Percentiles rank a stretch among this genome's conserved stretches.
These are phyloP conservation scores for Axea sp. DNA, from an alignment of 2,888 invertebrate genomes.

Conservation along the genomic window DNA sequence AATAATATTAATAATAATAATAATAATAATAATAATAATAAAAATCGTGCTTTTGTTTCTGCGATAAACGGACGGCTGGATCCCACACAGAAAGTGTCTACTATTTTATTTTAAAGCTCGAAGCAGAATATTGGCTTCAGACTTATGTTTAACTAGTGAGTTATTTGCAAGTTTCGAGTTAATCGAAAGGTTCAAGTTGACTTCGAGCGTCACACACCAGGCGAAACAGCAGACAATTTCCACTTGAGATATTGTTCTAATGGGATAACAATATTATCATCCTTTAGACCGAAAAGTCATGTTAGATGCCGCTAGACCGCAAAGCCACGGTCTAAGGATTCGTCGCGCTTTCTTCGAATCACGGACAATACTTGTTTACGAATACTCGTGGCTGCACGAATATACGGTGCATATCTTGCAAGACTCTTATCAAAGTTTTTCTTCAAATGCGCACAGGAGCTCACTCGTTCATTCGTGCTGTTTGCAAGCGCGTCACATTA, in stretches of 20 bases:
- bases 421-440: conserved; percentile 13
- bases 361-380: conserved; percentile 36
- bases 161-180: conserved; percentile 15
- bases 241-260: conserved; percentile 11
- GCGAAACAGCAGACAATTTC: conserved; percentile 8
- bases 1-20: no score
- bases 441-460: conserved; percentile 27
- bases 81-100: conserved; percentile 1
- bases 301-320: conserved; percentile 8
- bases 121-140: conserved; percentile 13
- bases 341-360: conserved; percentile 8
- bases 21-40: no score
- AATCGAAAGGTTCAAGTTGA: conserved; percentile 13
- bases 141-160: conserved; percentile 14
- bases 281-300: conserved; percentile 25
- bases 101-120: neutral
- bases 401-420: conserved; percentile 15
- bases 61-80: conserved; percentile 13
- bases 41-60: neutral
- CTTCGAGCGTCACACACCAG: neutral
- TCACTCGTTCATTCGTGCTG: neutral
- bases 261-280: conserved; percentile 16
- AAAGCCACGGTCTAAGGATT: neutral
- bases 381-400: conserved; percentile 41
- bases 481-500: conserved; percentile 7